Base-by-base conservation (phyloP, 2,888 invertebrate species). In the Allygus modestus region DNA sequence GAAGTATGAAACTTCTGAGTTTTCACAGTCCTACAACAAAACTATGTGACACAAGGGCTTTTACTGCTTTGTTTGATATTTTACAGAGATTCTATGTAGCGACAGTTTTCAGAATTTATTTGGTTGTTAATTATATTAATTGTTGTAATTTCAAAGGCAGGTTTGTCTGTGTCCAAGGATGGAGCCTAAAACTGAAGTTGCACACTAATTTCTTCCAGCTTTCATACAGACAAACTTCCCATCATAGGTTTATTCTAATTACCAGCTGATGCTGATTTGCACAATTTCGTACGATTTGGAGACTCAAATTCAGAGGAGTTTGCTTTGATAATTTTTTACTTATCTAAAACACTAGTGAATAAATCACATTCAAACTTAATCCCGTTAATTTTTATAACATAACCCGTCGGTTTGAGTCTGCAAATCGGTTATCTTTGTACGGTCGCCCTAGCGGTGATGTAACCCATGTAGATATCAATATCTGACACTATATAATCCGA, bases 1-100 rank as follows among this genome's bases (percentile, higher is more conserved):
- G 77, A 77, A 77, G 77, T 77, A 77, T 77, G 77, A 77, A 77
- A 51, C 77, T 77, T 77, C 77, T 73, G 23, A 20, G 20, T n/a
- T 17, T 65, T 37, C 11, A 15, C 31, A 69, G 12, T 7, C 7
- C 26, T n/a, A 31, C 41, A 9, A 20, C 4, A 31, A 69, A n/a
- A 1, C 33, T 69, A 33, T 4, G 37, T 73, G 73, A 41, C 73
- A 73, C 26, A 73, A 41, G 73, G 41, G 41, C 41, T 1, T 33
- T 41, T 41, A 73, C 17, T 20, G 41, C 23, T 37, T 73, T 69
- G 20, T 41, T 41, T 73, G 41, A 41, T 73, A 37, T 69, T 69
- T 69, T 73, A 37, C 41, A 73, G 31, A 33, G 37, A 37, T 33
- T 20, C 41, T 73, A 41, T 73, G 41, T 41, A 41, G 73, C 37